These are phyloP conservation scores for Epiblema foenella DNA, from an alignment of 2,888 invertebrate species.

Conservation along the genomic window DNA sequence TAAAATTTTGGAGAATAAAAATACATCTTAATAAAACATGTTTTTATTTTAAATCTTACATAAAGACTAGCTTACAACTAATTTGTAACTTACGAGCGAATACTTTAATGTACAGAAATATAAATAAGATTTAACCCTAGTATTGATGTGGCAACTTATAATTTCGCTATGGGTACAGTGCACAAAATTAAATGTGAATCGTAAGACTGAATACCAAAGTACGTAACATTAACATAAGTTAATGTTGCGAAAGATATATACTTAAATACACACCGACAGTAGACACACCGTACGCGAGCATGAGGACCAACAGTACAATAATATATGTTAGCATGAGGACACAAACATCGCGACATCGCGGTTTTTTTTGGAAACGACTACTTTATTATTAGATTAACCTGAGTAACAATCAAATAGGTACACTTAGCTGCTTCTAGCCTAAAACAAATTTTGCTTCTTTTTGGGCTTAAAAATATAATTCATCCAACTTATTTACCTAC, in stretches of 20 bases:
- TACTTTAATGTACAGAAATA: slow-evolving; percentile 70
- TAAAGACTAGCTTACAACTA: slow-evolving; percentile 84
- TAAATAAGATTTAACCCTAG: slow-evolving; percentile 71
- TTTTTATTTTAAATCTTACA: slow-evolving; percentile 56
- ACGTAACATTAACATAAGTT: slow-evolving; percentile 1
- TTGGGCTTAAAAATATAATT: too few relatives aligned
- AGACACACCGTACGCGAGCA: slow-evolving; percentile 1
- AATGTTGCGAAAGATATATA: not conserved
- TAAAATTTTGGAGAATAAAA: slow-evolving; percentile 3
- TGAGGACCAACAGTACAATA: not conserved
- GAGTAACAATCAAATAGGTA: too few relatives aligned
- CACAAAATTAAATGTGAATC: slow-evolving; percentile 12
- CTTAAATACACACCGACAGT: slow-evolving; percentile 16
- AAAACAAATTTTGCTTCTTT: not conserved
- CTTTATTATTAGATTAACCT: too few relatives aligned
- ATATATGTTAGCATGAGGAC: too few relatives aligned
- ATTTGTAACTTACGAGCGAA: slow-evolving; percentile 78
- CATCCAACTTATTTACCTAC: not conserved
- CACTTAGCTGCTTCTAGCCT: not conserved
- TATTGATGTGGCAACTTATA: slow-evolving; percentile 49
- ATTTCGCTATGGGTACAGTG: slow-evolving; percentile 13
- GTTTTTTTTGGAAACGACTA: too few relatives aligned
- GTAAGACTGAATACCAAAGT: not conserved
- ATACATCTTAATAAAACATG: slow-evolving; percentile 44
- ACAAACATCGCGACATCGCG: too few relatives aligned